These are phyloP conservation scores for Penaeus japonicus DNA, from an alignment of 1,140 invertebrate species.

Conservation along the genomic window DNA sequence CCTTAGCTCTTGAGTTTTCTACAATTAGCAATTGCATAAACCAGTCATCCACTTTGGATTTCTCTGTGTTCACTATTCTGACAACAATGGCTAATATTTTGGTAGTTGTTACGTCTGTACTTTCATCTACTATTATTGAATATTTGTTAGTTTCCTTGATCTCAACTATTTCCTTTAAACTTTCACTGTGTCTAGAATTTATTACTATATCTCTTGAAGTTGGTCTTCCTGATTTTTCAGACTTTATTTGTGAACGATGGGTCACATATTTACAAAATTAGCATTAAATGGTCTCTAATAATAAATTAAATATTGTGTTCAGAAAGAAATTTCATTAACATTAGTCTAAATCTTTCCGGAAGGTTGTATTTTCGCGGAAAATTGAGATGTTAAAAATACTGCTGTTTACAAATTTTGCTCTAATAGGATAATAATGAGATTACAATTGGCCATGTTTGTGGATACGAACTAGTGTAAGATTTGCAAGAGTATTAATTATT, in stretches of 20 bases:
- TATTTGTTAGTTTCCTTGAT: background rate
- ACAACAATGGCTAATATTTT: conserved; percentile 21
- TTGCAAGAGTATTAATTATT: background rate
- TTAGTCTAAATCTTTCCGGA: conserved; percentile 27
- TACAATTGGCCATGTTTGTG: background rate
- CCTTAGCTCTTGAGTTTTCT: background rate
- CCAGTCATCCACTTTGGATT: background rate
- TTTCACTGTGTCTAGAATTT: conserved; percentile 10
- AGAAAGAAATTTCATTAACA: conserved; percentile 26
- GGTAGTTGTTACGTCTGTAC: conserved; percentile 17
- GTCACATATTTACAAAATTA: conserved; percentile 13
- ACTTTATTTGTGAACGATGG: conserved; percentile 21
- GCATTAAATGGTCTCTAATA: conserved; percentile 27
- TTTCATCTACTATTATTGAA: conserved; percentile 15
- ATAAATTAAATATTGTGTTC: conserved; percentile 35
- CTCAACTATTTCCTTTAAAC: conserved; percentile 23
- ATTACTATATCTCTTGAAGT: background rate
- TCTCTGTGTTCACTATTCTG: conserved; percentile 16
- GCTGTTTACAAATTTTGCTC: conserved; percentile 19
- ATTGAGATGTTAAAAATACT: background rate
- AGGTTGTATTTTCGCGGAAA: background rate
- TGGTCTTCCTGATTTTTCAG: conserved; percentile 16
- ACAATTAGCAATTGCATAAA: conserved; percentile 17
- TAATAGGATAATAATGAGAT: background rate
- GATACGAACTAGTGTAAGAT: background rate